phyloP scores from a whole-genome alignment of 2,113 vertebrate species.

The Nothoprocta pentlandii region DNA sequence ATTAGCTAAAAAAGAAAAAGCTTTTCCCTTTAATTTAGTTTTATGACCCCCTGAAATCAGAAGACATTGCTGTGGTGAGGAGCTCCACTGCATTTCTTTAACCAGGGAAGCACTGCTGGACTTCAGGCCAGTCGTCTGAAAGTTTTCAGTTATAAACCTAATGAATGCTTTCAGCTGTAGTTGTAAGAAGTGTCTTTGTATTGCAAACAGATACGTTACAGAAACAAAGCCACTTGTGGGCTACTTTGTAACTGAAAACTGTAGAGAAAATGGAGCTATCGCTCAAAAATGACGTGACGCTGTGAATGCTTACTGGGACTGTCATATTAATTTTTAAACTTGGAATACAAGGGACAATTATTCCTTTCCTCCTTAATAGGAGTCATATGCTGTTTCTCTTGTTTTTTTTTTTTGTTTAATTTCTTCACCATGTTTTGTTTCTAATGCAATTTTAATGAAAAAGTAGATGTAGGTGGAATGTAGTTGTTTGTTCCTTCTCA shows the following conservation, averaged over 20 bases:
- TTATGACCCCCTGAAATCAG: neutral
- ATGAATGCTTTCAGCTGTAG: slow-evolving; percentile 30
- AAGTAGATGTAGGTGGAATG: neutral
- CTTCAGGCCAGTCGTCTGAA: slow-evolving; percentile 26
- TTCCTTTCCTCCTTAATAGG: slow-evolving; percentile 12
- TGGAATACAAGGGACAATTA: slow-evolving; percentile 27
- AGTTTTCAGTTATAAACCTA: slow-evolving; percentile 7
- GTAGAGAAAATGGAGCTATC: slow-evolving; percentile 43
- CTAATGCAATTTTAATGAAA: slow-evolving; percentile 57
- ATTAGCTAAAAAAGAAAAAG: neutral
- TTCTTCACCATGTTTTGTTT: slow-evolving; percentile 12
- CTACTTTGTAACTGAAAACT: slow-evolving; percentile 44
- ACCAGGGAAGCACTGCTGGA: neutral
- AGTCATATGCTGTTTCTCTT: neutral
- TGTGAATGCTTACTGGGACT: slow-evolving; percentile 6
- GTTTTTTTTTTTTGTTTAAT: neutral
- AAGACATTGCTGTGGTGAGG: neutral
- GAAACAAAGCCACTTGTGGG: slow-evolving; percentile 37
- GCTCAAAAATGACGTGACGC: slow-evolving; percentile 34
- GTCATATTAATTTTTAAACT: slow-evolving; percentile 31
- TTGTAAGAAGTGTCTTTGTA: slow-evolving; percentile 38
- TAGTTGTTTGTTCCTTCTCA: slow-evolving; percentile 24
- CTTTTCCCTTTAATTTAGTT: slow-evolving; percentile 15
- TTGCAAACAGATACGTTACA: slow-evolving; percentile 27
- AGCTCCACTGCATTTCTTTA: slow-evolving; percentile 9